Conservation (phyloP, 30 jellyfish, hydroid and myxozoan species). For the Aurelia sp. region DNA sequence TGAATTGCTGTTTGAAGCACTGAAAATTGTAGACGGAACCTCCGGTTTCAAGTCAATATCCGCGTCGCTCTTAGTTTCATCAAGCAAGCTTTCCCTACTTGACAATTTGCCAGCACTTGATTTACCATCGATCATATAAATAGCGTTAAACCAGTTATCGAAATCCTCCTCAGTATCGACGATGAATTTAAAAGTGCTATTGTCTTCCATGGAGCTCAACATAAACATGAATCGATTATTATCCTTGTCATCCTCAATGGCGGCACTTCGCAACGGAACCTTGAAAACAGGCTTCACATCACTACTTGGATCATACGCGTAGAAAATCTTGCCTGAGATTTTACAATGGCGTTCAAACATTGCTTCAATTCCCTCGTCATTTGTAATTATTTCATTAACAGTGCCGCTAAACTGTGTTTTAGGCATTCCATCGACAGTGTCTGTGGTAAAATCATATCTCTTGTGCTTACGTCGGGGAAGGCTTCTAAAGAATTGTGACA, state of each 20-base stretch:
- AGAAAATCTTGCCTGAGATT: constrained; percentile 92
- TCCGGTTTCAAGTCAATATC: constrained; percentile 32
- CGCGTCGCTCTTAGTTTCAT: constrained; percentile 52
- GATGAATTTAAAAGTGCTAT: constrained; percentile 42
- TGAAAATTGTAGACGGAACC: not conserved
- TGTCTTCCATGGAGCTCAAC: constrained; percentile 86
- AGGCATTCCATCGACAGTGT: constrained; percentile 69
- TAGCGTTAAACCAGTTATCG: constrained; percentile 86
- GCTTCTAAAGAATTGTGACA: constrained; percentile 69
- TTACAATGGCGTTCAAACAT: constrained; percentile 76
- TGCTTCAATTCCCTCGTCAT: constrained; percentile 50
- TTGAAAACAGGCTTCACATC: constrained; percentile 88
- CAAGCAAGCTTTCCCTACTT: constrained; percentile 74
- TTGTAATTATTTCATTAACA: constrained; percentile 42
- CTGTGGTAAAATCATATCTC: constrained; percentile 53
- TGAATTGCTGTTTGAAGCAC: constrained; percentile 55
- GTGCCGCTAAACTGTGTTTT: constrained; percentile 77
- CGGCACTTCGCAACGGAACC: constrained; percentile 93
- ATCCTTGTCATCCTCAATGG: constrained; percentile 79
- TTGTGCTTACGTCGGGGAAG: constrained; percentile 62
- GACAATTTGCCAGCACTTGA: constrained; percentile 49
- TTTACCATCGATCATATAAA: constrained; percentile 59
- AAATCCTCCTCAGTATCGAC: constrained; percentile 75
- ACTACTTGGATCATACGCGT: constrained; percentile 62
- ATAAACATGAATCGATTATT: constrained; percentile 25